A percentile compares a stretch with the other conserved stretches of the same genome.
Conservation (phyloP, 2,797 vertebrate genomes). For the Xiphophorus birchmanni region DNA sequence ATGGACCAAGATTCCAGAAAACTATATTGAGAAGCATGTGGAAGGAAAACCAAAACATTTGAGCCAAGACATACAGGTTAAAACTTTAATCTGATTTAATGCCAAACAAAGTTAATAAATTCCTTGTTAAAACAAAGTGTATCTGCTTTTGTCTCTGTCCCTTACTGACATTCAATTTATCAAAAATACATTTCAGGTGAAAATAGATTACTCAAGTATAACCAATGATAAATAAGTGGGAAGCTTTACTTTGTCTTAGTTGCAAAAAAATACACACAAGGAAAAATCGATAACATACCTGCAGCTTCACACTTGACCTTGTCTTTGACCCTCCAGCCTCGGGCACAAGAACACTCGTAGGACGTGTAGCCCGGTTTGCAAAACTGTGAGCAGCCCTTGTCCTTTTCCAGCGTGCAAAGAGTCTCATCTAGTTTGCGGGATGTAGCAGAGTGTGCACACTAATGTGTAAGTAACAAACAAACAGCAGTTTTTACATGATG, state of each 20-base stretch:
- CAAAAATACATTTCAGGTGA: neutral
- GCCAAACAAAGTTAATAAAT: neutral
- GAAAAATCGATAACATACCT: constrained; percentile 55
- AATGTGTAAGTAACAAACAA: neutral
- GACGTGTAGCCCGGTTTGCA: constrained; percentile 81
- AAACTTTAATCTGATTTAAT: neutral
- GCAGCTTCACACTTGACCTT: constrained; percentile 72
- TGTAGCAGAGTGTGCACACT: neutral
- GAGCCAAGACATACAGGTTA: neutral
- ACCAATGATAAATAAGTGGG: neutral
- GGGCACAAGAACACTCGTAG: constrained; percentile 80
- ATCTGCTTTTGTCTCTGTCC: neutral
- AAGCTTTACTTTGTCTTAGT: neutral
- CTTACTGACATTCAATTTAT: neutral
- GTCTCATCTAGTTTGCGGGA: constrained; percentile 70
- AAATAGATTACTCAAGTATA: neutral
- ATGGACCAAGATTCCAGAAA: neutral
- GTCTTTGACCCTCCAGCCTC: constrained; percentile 75
- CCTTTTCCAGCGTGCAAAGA: constrained; percentile 70
- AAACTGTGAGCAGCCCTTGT: constrained; percentile 83
- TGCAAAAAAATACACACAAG: neutral
- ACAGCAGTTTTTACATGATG: accelerated
- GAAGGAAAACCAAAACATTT: neutral
- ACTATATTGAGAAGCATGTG: no score
- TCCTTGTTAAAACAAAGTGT: neutral